Conservation (phyloP, 2,113 vertebrate species). For the Tachuris rubrigastra region DNA sequence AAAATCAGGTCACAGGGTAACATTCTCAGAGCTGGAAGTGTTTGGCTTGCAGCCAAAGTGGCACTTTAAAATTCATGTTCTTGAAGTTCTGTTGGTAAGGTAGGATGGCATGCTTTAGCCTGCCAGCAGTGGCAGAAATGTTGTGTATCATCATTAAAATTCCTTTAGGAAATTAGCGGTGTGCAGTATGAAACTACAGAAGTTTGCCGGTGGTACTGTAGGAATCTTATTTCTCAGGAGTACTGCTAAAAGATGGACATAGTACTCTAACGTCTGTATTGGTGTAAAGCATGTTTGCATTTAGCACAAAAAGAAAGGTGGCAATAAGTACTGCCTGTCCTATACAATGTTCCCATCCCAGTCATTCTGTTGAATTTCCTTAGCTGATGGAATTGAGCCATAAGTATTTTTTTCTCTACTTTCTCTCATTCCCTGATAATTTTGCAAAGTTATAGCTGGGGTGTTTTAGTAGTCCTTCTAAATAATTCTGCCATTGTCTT, state of each 20-base stretch:
- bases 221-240: not conserved
- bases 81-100: not conserved
- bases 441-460: not conserved
- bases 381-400: not conserved
- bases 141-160: not conserved
- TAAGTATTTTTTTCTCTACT: not conserved
- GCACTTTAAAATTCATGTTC: not conserved
- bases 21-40: not conserved
- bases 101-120: not conserved
- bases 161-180: not conserved
- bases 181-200: not conserved
- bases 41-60: not conserved
- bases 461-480: not conserved
- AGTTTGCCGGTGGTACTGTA: not conserved
- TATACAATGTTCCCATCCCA: not conserved
- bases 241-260: not conserved
- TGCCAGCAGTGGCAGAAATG: not conserved
- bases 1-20: not conserved
- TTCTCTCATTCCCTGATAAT: not conserved
- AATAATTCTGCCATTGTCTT: not conserved
- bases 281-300: not conserved
- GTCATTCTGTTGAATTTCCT: not conserved
- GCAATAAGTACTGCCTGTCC: not conserved
- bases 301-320: not conserved
- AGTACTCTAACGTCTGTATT: not conserved